Conservation (phyloP, 2,797 vertebrate genomes). For the Scarus forsteni region DNA sequence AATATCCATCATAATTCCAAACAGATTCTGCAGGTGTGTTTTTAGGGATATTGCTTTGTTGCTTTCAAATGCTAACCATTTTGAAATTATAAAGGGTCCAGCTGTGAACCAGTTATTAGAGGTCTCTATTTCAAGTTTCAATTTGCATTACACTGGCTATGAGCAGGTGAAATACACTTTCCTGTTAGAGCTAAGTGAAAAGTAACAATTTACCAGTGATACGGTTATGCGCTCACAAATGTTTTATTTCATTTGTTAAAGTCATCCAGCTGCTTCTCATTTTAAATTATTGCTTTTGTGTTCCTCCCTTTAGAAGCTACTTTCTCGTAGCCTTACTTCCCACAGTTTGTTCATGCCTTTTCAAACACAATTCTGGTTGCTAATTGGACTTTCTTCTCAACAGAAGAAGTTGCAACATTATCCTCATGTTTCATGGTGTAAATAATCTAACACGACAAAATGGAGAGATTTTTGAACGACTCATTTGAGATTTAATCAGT, state of each 20-base stretch:
- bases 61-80: too few relatives aligned
- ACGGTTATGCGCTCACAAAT: not conserved
- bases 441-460: not conserved
- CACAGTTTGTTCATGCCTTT: slow-evolving; percentile 7
- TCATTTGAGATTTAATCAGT: not conserved
- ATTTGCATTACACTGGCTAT: too few relatives aligned
- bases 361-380: not conserved
- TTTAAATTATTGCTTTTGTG: not conserved
- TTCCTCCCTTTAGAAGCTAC: not conserved
- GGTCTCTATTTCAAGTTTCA: too few relatives aligned
- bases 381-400: slow-evolving; percentile 2
- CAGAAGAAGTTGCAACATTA: not conserved
- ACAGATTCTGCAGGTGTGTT: too few relatives aligned
- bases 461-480: too few relatives aligned
- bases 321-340: not conserved
- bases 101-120: too few relatives aligned
- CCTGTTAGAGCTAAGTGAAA: too few relatives aligned
- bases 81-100: too few relatives aligned
- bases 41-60: too few relatives aligned
- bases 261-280: not conserved
- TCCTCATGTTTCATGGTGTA: not conserved
- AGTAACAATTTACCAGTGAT: not conserved
- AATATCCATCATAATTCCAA: too few relatives aligned
- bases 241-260: not conserved
- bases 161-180: too few relatives aligned